These are phyloP conservation scores for Panonychus citri DNA, from an alignment of 1,140 invertebrate genomes.

Conservation along the genomic window DNA sequence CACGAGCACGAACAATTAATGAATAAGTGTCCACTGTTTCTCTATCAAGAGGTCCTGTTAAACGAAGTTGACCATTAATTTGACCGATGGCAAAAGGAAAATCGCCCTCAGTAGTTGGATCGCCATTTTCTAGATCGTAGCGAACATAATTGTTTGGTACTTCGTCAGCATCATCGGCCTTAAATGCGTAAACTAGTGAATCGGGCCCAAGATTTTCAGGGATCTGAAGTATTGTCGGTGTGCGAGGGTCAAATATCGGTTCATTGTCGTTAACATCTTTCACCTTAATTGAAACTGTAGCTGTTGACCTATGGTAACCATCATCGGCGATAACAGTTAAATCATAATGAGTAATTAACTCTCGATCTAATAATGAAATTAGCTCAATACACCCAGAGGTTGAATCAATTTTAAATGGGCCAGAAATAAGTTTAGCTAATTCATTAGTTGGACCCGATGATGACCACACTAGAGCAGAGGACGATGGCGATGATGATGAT, in stretches of 20 bases:
- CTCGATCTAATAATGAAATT: constrained; percentile 51
- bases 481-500: too few relatives aligned
- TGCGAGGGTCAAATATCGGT: constrained; percentile 49
- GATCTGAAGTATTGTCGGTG: constrained; percentile 34
- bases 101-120: constrained; percentile 16
- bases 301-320: constrained; percentile 65
- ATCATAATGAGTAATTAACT: constrained; percentile 69
- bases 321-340: constrained; percentile 63
- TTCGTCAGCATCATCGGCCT: constrained; percentile 73
- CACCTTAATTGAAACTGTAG: constrained; percentile 67
- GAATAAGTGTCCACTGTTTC: constrained; percentile 58
- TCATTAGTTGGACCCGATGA: not conserved
- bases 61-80: constrained; percentile 58
- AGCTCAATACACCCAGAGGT: constrained; percentile 75
- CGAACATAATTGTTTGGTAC: constrained; percentile 77
- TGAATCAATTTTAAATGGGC: constrained; percentile 52
- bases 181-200: constrained; percentile 66
- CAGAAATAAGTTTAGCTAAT: too few relatives aligned
- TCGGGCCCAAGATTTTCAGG: constrained; percentile 68
- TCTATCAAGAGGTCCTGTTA: constrained; percentile 54
- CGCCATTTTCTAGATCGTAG: constrained; percentile 42
- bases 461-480: too few relatives aligned
- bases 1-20: constrained; percentile 43
- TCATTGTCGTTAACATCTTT: constrained; percentile 87
- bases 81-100: constrained; percentile 53